Evolutionary conservation across 2,113 vertebrate genomes (phyloP).

Genomic region (Phodopus roborovskii): DNA sequence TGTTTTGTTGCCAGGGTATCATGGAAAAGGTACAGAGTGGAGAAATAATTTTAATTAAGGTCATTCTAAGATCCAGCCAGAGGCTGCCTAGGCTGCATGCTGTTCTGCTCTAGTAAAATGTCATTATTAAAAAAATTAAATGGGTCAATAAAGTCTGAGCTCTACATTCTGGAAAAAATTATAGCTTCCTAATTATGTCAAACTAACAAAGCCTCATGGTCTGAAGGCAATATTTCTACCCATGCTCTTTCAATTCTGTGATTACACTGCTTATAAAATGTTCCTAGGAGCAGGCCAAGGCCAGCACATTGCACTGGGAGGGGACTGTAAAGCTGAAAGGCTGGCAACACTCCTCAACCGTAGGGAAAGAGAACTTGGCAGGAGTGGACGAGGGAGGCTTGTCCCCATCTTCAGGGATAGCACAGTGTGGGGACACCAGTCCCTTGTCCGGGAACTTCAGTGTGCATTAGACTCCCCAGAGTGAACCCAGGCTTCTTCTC

Average conservation of each 20-base stretch:
- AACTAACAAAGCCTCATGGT: conserved; percentile 44
- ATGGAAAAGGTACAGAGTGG: background rate
- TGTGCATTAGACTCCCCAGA: too few species aligned
- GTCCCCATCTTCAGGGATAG: background rate
- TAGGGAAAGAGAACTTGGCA: background rate
- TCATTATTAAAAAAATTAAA: conserved; percentile 71
- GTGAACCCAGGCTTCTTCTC: background rate
- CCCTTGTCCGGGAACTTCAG: background rate
- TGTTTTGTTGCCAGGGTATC: conserved; percentile 26
- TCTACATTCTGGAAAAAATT: conserved; percentile 68
- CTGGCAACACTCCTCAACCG: background rate
- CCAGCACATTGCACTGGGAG: background rate
- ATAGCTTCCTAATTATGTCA: conserved; percentile 68
- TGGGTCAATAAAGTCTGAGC: conserved; percentile 73
- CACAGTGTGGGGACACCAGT: background rate
- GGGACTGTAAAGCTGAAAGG: background rate
- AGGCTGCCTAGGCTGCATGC: conserved; percentile 34
- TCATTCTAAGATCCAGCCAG: conserved; percentile 58
- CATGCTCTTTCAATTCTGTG: conserved; percentile 5
- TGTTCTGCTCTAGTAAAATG: conserved; percentile 70
- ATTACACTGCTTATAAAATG: background rate
- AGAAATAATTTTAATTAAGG: conserved; percentile 67
- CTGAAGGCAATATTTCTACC: conserved; percentile 23
- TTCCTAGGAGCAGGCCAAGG: background rate
- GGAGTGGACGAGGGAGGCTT: background rate